A percentile compares a stretch with the other conserved stretches of the same genome.
Conservation (phyloP, 1,140 invertebrate species). For the Bombus difficillimus region DNA sequence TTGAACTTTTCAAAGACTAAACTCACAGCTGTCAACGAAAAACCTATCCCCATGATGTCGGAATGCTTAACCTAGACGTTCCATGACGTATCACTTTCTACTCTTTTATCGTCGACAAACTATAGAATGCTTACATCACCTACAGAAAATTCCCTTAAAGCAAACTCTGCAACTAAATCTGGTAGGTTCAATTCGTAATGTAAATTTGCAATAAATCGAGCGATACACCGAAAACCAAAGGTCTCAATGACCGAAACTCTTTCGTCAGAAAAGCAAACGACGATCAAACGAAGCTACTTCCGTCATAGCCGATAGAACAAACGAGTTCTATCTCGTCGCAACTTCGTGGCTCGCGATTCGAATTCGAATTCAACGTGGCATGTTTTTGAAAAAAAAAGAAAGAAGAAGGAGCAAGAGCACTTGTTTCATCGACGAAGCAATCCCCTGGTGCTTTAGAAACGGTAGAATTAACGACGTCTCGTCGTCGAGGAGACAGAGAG, state of each 20-base stretch:
- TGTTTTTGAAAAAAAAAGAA: neutral
- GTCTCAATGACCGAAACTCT: no score
- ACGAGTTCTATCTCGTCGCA: no score
- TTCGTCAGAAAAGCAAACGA: no score
- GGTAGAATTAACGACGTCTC: conserved; percentile 22
- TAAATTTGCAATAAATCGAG: neutral
- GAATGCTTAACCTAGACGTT: neutral
- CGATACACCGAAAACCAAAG: neutral
- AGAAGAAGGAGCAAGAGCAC: conserved; percentile 6
- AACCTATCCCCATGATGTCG: no score
- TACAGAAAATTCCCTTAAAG: neutral
- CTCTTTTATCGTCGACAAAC: no score
- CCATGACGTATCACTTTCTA: no score
- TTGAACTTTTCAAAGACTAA: neutral
- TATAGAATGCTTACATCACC: neutral
- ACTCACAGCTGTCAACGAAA: neutral
- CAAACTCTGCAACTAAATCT: neutral
- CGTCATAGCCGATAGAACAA: neutral
- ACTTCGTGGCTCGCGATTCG: neutral
- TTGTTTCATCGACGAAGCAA: conserved; percentile 5
- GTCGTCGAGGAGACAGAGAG: neutral
- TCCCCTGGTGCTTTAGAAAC: conserved; percentile 14
- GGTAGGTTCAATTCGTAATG: neutral
- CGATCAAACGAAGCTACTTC: neutral
- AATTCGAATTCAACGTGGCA: neutral